A percentile compares a stretch with the other conserved stretches of the same genome.
phyloP scores from a whole-genome alignment of 2,113 vertebrate species.

The Danio rerio region GRCz12tu NC_133185.1:27371501-27372000 shows the following conservation, averaged over 20 bases:
- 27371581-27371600: slow-evolving; percentile 16
- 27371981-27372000: background rate
- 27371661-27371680: slow-evolving; percentile 95
- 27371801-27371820: slow-evolving; percentile 86
- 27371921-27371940: slow-evolving; percentile 72
- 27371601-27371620: background rate
- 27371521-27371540: background rate
- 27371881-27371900: slow-evolving; percentile 94
- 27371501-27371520: background rate
- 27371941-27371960: background rate
- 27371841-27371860: slow-evolving; percentile 95
- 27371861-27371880: slow-evolving; percentile 94
- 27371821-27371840: slow-evolving; percentile 94
- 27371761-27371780: slow-evolving; percentile 86
- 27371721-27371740: slow-evolving; percentile 89
- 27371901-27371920: slow-evolving; percentile 98
- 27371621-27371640: slow-evolving; percentile 18
- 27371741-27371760: slow-evolving; percentile 90
- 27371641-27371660: slow-evolving; percentile 69
- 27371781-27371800: slow-evolving; percentile 88
- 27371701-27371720: slow-evolving; percentile 97
- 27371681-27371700: slow-evolving; percentile 94
- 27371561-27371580: slow-evolving; percentile 7
- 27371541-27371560: background rate
- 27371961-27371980: background rate